Base-by-base conservation (phyloP, 2,113 vertebrate species). In the Solea senegalensis region DNA sequence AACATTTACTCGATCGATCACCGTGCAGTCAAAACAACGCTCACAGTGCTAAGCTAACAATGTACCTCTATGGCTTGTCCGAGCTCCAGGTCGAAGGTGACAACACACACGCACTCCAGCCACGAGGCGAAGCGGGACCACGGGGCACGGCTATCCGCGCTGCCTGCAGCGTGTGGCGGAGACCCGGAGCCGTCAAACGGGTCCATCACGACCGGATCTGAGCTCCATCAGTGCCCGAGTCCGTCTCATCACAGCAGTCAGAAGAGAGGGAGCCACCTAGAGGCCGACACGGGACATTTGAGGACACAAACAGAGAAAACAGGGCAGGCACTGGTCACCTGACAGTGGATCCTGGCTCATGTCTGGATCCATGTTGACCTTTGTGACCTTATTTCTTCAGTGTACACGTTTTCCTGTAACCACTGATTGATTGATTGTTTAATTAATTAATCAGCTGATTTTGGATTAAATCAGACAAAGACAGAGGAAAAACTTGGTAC, bases 31-130 rank as follows among this genome's bases (percentile, higher is more conserved):
- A 14, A 8, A 46, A 2, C 21, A 16, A 58, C 51, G 82, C 77
- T 82, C 79, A 34, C 15, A 3, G 54, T 74, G 83, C 81, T 76
- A 85, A 72, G 86, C 83, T 87, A 87, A 61, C 61, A 2, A 3
- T 16, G 9, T 81, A 98, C 96, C 96, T 98, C 97, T 50, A 98
- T 94, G 65, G 97, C 95, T 85, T 98, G 97, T 48, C 97, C 97
- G 46, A 98, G 93, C 91, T 98, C 96, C 88, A 97, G 92, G 89
- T 97, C 96, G 90, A 98, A 97, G 73, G 96, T 97, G 58, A 98
- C 96, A 1, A 97, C 96, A 72, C 97, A 98, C 66, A 95, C 94
- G 55, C 97, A 96, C 76, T 97, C 95, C 60, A 98, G 65, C 96
- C 97, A 98, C 3, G 94, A 93, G 8, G 95, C 95, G 87, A 98